A percentile compares a stretch with the other conserved stretches of the same genome.
Conservation (phyloP, 2,888 invertebrate genomes). For the Zele albiditarsus region DNA sequence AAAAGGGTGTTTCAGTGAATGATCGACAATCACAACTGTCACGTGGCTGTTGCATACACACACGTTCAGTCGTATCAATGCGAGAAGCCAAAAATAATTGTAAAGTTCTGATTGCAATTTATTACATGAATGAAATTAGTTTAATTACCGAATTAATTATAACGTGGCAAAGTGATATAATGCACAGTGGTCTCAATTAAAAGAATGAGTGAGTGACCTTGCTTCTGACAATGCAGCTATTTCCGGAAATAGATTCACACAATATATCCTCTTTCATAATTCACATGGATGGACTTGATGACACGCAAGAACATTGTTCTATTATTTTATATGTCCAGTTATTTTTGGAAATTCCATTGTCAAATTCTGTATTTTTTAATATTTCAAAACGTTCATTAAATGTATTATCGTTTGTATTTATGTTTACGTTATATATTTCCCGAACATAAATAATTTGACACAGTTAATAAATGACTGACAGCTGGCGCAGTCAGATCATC, state of each 20-base stretch:
- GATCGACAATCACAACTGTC: neutral
- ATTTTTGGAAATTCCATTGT: neutral
- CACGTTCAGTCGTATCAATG: neutral
- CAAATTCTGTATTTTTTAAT: neutral
- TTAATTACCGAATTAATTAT: neutral
- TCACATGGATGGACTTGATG: neutral
- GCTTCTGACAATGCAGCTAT: neutral
- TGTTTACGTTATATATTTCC: neutral
- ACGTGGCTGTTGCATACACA: neutral
- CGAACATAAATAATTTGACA: slow-evolving; percentile 1
- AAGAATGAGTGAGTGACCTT: neutral
- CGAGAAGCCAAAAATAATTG: neutral
- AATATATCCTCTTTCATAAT: neutral
- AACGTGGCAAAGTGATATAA: neutral
- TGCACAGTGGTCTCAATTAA: neutral
- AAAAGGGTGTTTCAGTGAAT: slow-evolving; percentile 10
- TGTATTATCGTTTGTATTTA: neutral
- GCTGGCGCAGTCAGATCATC: neutral
- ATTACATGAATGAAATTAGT: neutral
- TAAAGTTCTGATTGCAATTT: neutral
- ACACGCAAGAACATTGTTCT: neutral
- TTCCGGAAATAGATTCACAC: neutral
- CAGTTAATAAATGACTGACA: neutral
- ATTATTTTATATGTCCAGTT: neutral
- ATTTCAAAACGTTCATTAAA: neutral